A percentile compares a stretch with the other conserved stretches of the same genome.
These are phyloP conservation scores for Isaurus tuberculatus DNA, from an alignment of 92 coral and sea anemone genomes.

Conservation along the genomic window DNA sequence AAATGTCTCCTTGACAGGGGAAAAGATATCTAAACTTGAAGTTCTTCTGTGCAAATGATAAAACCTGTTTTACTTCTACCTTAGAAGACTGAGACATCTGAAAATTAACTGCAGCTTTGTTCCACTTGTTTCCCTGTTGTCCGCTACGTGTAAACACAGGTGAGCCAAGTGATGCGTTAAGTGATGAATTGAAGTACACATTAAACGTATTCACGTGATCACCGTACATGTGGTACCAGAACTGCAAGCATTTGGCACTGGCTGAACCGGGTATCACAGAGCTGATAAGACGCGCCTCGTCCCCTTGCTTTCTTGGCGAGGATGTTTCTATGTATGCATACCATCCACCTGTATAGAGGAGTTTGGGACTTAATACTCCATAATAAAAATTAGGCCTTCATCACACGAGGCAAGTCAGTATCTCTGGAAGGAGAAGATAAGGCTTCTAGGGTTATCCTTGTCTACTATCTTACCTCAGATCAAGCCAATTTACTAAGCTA, in stretches of 20 bases:
- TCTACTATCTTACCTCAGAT: no score
- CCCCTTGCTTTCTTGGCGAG: slow-evolving; percentile 12
- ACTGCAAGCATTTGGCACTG: slow-evolving; percentile 69
- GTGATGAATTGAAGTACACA: slow-evolving; percentile 62
- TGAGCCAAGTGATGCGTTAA: slow-evolving; percentile 59
- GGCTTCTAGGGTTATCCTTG: no score
- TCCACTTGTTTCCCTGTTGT: slow-evolving; percentile 79
- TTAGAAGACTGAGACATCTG: slow-evolving; percentile 63
- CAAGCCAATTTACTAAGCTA: no score
- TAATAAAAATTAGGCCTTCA: neutral
- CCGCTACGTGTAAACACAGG: slow-evolving; percentile 69
- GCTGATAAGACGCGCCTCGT: slow-evolving; percentile 77
- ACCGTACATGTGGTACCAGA: slow-evolving; percentile 95
- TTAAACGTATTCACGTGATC: slow-evolving; percentile 63
- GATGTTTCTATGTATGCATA: slow-evolving; percentile 72
- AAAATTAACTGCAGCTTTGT: slow-evolving; percentile 57
- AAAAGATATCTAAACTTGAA: no score
- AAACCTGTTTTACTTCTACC: slow-evolving; percentile 38
- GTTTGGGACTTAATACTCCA: neutral
- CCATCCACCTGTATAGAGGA: slow-evolving; percentile 61
- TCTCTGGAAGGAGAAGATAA: no score
- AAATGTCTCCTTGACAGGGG: no score
- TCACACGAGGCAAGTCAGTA: neutral
- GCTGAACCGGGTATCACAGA: slow-evolving; percentile 65
- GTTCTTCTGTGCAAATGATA: no score